Base-by-base conservation (phyloP, 2,888 invertebrate genomes). In the Andrena praecox region DNA sequence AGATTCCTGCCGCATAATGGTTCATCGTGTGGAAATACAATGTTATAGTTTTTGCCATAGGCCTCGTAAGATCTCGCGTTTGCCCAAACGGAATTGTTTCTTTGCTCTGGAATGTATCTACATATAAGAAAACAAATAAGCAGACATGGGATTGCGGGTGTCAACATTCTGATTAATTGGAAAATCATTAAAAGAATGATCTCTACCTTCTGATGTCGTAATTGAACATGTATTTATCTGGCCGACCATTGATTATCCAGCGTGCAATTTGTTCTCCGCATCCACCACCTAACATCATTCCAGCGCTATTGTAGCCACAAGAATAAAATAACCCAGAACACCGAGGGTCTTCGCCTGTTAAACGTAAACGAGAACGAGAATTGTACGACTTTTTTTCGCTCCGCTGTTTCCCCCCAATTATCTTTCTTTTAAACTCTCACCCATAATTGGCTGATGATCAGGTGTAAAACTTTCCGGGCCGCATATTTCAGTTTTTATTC, bases 391-490 rank as follows among this genome's bases (percentile, higher is more conserved):
- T 16, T 12, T 0, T 42, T 16, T 16, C 4, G 42, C 42, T 42
- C 5, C 42, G 42, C 42, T 16, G 16, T 16, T 42, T 5, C 1
- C 16, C 42, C 42, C 1, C 42, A 16, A 4, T 50, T 1, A 0
- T 24, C 29, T 4, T 6, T 33, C 3, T 3, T 29, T 50, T 60
- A 59, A 66, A 78, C 50, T 67, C 50, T 69, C 87, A 89, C 98
- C 98, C 95, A 98, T 95, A 48, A 98, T 92, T 0, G 98, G 98
- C 89, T 96, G 98, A 92, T 98, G 98, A 93, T 99, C 98, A 0
- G 98, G 98, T 0, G 98, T 98, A 92, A 98, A 99, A 1, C 97
- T 97, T 93, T 99, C 98, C 0, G 98, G 98, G 0, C 98, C 98
- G 91, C 98, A 98, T 1, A 98, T 96, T 0, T 98, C 98, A 54